These are phyloP conservation scores for Vidua chalybeata DNA, from an alignment of 2,113 vertebrate species.

Conservation along the genomic window DNA sequence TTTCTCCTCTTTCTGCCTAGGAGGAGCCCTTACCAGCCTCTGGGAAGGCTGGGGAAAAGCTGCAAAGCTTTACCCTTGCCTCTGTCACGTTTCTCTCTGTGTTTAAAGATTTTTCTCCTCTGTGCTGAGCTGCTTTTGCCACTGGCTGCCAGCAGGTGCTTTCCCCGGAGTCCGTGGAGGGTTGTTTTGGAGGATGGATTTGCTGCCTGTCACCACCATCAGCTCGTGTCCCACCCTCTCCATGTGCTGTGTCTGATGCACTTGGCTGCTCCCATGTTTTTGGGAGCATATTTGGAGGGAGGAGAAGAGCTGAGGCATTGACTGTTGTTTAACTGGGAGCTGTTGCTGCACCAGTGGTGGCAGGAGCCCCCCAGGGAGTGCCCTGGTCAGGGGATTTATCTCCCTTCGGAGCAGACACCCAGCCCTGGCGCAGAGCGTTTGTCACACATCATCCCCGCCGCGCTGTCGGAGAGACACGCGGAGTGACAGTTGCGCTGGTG, in stretches of 20 bases:
- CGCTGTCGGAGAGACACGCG: background rate
- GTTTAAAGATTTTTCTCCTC: conserved; percentile 7
- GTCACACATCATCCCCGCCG: background rate
- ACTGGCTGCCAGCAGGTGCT: background rate
- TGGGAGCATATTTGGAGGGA: background rate
- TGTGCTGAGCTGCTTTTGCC: background rate
- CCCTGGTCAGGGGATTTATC: background rate
- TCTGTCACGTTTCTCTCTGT: background rate
- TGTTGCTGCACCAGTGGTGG: background rate
- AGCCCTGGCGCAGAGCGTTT: background rate
- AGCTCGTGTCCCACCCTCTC: background rate
- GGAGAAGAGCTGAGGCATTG: background rate
- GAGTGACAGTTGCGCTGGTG: background rate
- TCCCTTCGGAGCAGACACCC: background rate
- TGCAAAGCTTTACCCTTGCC: conserved; percentile 10
- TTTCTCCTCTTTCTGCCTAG: conserved; percentile 9
- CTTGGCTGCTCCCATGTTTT: background rate
- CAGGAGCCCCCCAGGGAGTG: background rate
- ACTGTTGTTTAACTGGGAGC: background rate
- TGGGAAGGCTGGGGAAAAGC: conserved; percentile 40
- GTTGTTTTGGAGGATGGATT: background rate
- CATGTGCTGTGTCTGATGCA: accelerated
- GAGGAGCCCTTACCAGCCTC: conserved; percentile 36
- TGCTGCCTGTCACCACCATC: background rate
- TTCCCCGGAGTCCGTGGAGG: background rate